phyloP scores from a whole-genome alignment of 2,113 vertebrate species.

The Riparia riparia region DNA sequence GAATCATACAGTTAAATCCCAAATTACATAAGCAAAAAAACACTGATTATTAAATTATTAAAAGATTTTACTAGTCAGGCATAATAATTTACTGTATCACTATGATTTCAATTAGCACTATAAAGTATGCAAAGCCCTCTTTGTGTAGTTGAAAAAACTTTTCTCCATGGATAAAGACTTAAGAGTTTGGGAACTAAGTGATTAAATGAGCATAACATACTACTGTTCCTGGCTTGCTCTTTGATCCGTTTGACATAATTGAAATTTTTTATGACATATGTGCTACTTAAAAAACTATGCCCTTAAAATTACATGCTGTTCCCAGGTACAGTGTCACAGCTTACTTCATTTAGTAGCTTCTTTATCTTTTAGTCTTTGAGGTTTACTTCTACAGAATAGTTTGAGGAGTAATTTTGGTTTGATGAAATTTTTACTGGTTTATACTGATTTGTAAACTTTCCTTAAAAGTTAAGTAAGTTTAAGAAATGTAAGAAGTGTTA shows the following conservation, averaged over 20 bases:
- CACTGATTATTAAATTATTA: neutral
- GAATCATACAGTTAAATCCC: neutral
- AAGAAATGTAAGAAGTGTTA: neutral
- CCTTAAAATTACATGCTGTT: neutral
- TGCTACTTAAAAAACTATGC: neutral
- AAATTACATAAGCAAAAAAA: neutral
- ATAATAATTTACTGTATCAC: neutral
- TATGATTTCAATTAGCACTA: neutral
- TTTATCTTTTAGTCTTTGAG: neutral
- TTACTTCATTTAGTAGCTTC: neutral
- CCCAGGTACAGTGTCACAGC: neutral
- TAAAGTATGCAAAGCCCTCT: neutral
- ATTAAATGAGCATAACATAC: neutral
- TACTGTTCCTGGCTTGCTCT: neutral
- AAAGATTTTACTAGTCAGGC: neutral
- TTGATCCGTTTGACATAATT: neutral
- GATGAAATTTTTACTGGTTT: neutral
- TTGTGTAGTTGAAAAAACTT: neutral
- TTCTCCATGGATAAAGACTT: neutral
- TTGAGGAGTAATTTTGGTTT: neutral
- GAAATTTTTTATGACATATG: neutral
- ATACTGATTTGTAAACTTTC: neutral
- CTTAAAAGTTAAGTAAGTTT: neutral
- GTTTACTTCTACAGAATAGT: neutral
- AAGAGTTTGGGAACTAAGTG: neutral